Evolutionary conservation across 2,888 invertebrate species (phyloP), one percentile per base, ranked within the genome.

Genomic region (Athalia circularis): DNA sequence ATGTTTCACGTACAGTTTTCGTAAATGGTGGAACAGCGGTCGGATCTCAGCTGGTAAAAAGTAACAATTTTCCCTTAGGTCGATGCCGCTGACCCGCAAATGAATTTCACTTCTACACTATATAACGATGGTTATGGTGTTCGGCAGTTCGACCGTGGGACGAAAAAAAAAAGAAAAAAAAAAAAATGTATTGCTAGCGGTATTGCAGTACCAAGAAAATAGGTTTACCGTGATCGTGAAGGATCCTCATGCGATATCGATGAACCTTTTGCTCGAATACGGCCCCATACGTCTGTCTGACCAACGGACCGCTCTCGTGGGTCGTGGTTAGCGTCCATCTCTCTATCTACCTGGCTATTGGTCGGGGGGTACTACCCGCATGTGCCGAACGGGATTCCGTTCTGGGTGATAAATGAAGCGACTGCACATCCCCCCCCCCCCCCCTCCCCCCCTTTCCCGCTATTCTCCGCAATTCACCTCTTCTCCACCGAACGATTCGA

Each of bases 331-430:
- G 13, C 72, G 72, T 47, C 72, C 57, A 72, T 72, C 72, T 72
- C 72, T 72, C 72, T 47, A 72, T 72, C 72, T 72, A 72, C 72
- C 72, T 57, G 72, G 52, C 1, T 29, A 29, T 29, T n/a, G 11
- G 54, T 7, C 54, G 11, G 54, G n/a, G 54, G n/a, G 54, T n/a
- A n/a, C 15, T 15, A 47, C 72, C 72, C 72, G 72, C 72, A 72
- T 72, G 57, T 72, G 72, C 45, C 52, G 72, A 72, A 59, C 72
- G 57, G 72, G 72, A 72, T 72, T 11, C 72, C 15, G 72, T 72
- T 59, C 7, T 9, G 72, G 57, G 52, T 72, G 72, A 72, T 72
- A 72, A 72, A 72, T 59, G 57, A 72, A 57, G 48, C 59, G 72
- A 72, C 72, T 29, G 29, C 29, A 29, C 29, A 29, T 29, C 29